Conservation (phyloP, 2,113 vertebrate species). For the Asarcornis scutulata region DNA sequence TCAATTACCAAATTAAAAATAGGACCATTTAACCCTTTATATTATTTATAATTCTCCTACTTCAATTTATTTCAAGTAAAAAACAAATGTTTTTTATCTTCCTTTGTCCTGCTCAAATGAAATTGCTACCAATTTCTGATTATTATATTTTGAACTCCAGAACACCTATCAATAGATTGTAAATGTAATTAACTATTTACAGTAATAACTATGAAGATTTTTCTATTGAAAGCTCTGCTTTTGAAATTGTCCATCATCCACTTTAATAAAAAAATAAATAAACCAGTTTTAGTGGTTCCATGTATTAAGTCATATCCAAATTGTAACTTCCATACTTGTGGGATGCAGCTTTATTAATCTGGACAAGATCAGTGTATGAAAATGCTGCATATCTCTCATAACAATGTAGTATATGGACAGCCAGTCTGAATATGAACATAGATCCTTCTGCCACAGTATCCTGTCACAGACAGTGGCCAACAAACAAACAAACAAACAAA, state of each 20-base stretch:
- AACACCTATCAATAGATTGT: background rate
- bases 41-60: background rate
- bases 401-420: background rate
- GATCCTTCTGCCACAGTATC: background rate
- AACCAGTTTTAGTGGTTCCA: background rate
- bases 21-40: background rate
- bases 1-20: background rate
- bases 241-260: background rate
- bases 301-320: background rate
- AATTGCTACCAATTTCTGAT: background rate
- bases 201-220: background rate
- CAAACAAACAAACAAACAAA: no score
- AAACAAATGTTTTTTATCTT: background rate
- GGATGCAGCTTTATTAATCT: background rate
- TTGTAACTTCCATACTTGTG: background rate
- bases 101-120: background rate
- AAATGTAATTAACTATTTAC: background rate
- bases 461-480: background rate
- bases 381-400: background rate
- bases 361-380: background rate
- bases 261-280: background rate
- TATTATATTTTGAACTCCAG: background rate
- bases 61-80: background rate
- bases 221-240: background rate
- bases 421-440: background rate